A percentile compares a stretch with the other conserved stretches of the same genome.
Conservation (phyloP, 37 sponge, comb jelly and placozoan genomes). For the Spongilla lacustris region DNA sequence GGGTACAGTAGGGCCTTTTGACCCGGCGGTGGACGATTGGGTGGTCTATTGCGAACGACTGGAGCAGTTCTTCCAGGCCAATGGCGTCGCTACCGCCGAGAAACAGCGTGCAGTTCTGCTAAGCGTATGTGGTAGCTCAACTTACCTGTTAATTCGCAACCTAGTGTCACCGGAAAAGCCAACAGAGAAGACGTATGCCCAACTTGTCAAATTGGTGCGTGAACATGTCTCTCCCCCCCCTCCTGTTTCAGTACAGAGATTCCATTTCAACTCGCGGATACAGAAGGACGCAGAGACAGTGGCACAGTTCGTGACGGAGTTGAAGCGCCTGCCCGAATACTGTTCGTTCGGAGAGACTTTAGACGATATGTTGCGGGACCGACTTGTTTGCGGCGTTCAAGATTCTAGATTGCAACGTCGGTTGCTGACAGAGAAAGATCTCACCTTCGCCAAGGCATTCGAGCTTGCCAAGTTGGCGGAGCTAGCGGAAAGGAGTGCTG, state of each 20-base stretch:
- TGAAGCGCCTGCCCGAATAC: conserved; percentile 24
- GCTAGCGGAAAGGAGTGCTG: too few relatives aligned
- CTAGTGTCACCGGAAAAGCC: not conserved
- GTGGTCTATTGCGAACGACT: conserved; percentile 7
- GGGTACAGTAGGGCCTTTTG: not conserved
- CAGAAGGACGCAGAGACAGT: conserved; percentile 9
- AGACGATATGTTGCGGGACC: conserved; percentile 30
- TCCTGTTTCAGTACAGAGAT: conserved; percentile 9
- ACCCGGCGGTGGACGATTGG: conserved; percentile 10
- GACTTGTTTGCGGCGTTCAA: too few relatives aligned
- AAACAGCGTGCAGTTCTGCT: conserved; percentile 12
- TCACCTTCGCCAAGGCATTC: too few relatives aligned
- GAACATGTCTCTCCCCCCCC: conserved; percentile 16
- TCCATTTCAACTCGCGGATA: conserved; percentile 4
- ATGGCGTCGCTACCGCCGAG: not conserved
- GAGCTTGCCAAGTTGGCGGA: too few relatives aligned
- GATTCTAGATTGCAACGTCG: not conserved
- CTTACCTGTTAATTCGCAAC: not conserved
- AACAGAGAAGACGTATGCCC: conserved; percentile 3
- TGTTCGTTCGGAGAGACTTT: conserved; percentile 20
- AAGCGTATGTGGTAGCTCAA: not conserved
- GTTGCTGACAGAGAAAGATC: too few relatives aligned
- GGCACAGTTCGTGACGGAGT: not conserved
- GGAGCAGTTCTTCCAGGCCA: conserved; percentile 25
- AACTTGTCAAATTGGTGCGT: conserved; percentile 17